phyloP scores from a whole-genome alignment of 1,140 invertebrate genomes.

The Pararge aegeria region DNA sequence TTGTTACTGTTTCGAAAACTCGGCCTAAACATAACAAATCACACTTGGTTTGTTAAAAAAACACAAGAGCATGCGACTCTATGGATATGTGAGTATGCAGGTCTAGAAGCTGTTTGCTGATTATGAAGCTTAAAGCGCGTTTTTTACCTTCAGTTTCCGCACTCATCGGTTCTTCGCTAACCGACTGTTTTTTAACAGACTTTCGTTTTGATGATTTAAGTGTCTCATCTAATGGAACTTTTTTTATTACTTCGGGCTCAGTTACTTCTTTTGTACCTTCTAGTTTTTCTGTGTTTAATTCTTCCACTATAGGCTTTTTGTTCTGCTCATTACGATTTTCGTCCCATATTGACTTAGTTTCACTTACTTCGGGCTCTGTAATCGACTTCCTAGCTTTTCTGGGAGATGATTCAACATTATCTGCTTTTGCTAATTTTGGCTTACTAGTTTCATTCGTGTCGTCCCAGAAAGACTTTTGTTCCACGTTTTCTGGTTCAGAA shows the following conservation, averaged over 20 bases:
- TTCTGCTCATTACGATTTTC: constrained; percentile 52
- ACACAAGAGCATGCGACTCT: constrained; percentile 69
- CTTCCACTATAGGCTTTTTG: constrained; percentile 53
- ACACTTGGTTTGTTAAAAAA: constrained; percentile 72
- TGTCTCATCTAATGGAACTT: constrained; percentile 58
- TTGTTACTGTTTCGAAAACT: constrained; percentile 81
- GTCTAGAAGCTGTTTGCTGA: constrained; percentile 65
- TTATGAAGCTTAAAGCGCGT: constrained; percentile 65
- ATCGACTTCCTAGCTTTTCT: not conserved
- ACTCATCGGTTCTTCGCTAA: constrained; percentile 68
- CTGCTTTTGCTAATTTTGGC: not conserved
- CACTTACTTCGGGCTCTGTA: not conserved
- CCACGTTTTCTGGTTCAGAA: constrained; percentile 55
- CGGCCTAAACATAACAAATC: constrained; percentile 76
- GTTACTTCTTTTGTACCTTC: constrained; percentile 46
- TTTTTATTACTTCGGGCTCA: constrained; percentile 61
- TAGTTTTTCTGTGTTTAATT: constrained; percentile 42
- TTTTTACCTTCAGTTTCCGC: constrained; percentile 76
- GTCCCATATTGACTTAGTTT: not conserved
- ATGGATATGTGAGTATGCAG: constrained; percentile 55
- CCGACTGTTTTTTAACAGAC: constrained; percentile 64
- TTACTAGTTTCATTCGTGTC: constrained; percentile 32
- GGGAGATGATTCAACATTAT: not conserved
- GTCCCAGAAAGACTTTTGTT: constrained; percentile 54
- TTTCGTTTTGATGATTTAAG: constrained; percentile 79